Conservation (phyloP, 2,888 invertebrate genomes). For the Platerodrilus igneus region DNA sequence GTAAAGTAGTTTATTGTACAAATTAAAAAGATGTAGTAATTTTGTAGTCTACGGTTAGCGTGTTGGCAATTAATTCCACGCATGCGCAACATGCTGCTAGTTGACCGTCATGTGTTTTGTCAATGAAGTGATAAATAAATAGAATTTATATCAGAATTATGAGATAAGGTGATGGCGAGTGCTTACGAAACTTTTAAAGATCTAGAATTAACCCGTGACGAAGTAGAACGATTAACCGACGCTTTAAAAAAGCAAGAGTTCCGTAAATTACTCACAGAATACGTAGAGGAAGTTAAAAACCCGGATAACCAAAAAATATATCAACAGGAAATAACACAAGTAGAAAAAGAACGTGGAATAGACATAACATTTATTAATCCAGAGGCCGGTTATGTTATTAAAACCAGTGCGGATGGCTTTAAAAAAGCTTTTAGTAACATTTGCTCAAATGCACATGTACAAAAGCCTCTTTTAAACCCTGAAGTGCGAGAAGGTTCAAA, state of each 20-base stretch:
- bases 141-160: no score
- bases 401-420: conserved; percentile 79
- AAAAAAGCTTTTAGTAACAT: conserved; percentile 87
- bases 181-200: conserved; percentile 54
- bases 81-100: no score
- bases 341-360: conserved; percentile 87
- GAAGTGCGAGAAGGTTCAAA: conserved; percentile 50
- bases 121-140: no score
- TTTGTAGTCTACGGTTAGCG: no score
- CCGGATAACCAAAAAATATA: conserved; percentile 80
- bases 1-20: no score
- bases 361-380: conserved; percentile 88
- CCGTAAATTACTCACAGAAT: conserved; percentile 79
- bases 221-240: conserved; percentile 72
- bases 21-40: no score
- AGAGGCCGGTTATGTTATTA: conserved; percentile 86
- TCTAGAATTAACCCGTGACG: conserved; percentile 71
- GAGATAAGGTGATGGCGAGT: conserved; percentile 38
- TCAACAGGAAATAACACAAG: conserved; percentile 79
- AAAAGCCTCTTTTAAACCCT: conserved; percentile 61
- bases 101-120: no score
- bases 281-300: conserved; percentile 86
- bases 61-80: no score
- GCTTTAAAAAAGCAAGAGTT: conserved; percentile 87
- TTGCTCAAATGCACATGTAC: conserved; percentile 73